Conservation (phyloP, 2,888 invertebrate species). For the Caenorhabditis sinica region DNA sequence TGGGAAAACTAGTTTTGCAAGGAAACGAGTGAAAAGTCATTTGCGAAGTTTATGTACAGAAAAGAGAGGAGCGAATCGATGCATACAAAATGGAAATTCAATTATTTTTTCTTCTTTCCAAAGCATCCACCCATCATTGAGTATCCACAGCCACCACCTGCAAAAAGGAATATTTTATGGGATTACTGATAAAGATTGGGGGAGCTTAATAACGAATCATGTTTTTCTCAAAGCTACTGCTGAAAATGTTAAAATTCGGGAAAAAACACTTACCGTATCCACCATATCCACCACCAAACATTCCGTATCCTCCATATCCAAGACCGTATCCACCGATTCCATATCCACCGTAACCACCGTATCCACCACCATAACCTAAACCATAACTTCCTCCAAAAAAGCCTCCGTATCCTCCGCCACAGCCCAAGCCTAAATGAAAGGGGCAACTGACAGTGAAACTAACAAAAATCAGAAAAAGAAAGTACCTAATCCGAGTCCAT, state of each 20-base stretch:
- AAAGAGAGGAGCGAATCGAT: constrained; percentile 37
- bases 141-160: constrained; percentile 62
- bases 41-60: constrained; percentile 33
- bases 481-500: constrained; percentile 58
- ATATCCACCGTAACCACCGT: constrained; percentile 62
- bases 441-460: constrained; percentile 32
- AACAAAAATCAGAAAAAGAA: constrained; percentile 1
- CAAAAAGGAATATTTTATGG: background rate
- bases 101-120: constrained; percentile 64
- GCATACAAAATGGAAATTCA: constrained; percentile 26
- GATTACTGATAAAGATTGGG: background rate
- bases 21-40: constrained; percentile 9
- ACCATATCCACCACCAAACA: constrained; percentile 59
- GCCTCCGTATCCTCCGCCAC: constrained; percentile 63
- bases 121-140: constrained; percentile 63
- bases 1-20: constrained; percentile 23
- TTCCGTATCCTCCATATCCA: constrained; percentile 66
- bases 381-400: constrained; percentile 63
- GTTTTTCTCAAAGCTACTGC: no score
- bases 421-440: constrained; percentile 47
- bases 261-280: background rate
- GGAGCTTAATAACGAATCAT: background rate
- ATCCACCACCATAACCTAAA: constrained; percentile 63
- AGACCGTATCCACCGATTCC: constrained; percentile 63
- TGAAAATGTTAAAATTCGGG: no score